Evolutionary conservation across 2,888 invertebrate genomes (phyloP).

Genomic region (Drosophila stalkeri): DNA sequence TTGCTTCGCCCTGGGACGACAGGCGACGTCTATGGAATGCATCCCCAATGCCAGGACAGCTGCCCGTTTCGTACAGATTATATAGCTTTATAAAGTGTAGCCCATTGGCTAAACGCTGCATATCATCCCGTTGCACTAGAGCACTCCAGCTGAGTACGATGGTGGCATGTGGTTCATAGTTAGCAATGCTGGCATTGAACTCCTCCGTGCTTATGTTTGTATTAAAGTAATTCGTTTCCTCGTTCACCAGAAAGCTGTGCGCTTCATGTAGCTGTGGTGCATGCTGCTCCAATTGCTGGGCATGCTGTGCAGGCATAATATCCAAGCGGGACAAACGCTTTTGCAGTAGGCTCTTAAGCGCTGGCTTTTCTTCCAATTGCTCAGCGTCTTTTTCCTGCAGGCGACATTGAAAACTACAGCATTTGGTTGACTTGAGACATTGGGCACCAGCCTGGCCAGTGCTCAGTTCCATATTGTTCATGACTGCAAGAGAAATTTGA

Average conservation of each 20-base stretch:
- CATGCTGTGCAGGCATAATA: constrained; percentile 69
- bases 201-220: constrained; percentile 83
- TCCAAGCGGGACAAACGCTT: constrained; percentile 77
- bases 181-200: constrained; percentile 82
- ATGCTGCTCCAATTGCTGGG: constrained; percentile 64
- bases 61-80: constrained; percentile 82
- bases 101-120: constrained; percentile 73
- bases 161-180: constrained; percentile 82
- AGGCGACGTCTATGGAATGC: constrained; percentile 36
- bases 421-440: constrained; percentile 82
- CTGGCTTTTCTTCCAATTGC: constrained; percentile 32
- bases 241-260: constrained; percentile 83
- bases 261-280: constrained; percentile 76
- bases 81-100: constrained; percentile 84
- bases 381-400: constrained; percentile 56
- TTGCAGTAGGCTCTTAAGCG: constrained; percentile 55
- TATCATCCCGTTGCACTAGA: constrained; percentile 69
- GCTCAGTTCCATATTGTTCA: constrained; percentile 82
- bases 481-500: constrained; percentile 58
- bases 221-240: constrained; percentile 84
- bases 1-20: constrained; percentile 29
- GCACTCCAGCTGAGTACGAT: constrained; percentile 83
- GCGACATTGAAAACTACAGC: constrained; percentile 83
- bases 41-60: constrained; percentile 74
- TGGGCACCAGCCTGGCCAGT: constrained; percentile 78